Evolutionary conservation across 2,888 invertebrate genomes (phyloP), one percentile per base, ranked within the genome.

Genomic region (Acrobasis repandana): DNA sequence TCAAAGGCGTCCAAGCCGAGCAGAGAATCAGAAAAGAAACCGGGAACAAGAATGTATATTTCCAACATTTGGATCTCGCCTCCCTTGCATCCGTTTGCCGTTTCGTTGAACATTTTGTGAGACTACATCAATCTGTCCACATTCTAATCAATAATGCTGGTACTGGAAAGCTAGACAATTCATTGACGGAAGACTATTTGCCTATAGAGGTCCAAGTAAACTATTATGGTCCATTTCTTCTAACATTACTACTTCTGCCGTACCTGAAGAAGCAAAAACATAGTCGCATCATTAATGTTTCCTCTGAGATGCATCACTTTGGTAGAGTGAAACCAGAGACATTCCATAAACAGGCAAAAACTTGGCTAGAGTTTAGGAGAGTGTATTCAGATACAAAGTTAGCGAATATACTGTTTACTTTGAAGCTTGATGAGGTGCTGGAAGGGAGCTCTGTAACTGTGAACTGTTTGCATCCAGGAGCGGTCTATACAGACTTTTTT

Each of bases 161-260:
- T 3, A 95, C 95, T 0, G 94, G 95, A 65, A 93, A 93, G 1
- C 93, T 94, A 65, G 92, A 92, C 20, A 94, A 93, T 63, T 93
- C 92, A 34, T 92, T 94, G 63, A 96, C 96, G 20, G 94, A 94
- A 76, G 97, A 98, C 77, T 96, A 95, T 1, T 85, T 98, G 59
- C 97, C 98, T 73, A 84, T 95, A 70, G 97, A 96, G 16, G 96
- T 96, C 94, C 97, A 96, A 28, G 96, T 97, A 1, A 98, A 98
- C 82, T 95, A 98, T 77, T 97, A 96, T 52, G 97, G 97, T 0
- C 97, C 97, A 15, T 98, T 97, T 81, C 90, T 98, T 48, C 92
- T 98, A 16, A 98, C 98, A 0, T 96, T 96, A 80, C 92, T 97
- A 15, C 90, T 98, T 10, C 93, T 97, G 65, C 96, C 96, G 79